Evolutionary conservation across 1,140 invertebrate species (phyloP).

Genomic region (Gerris buenoi): DNA sequence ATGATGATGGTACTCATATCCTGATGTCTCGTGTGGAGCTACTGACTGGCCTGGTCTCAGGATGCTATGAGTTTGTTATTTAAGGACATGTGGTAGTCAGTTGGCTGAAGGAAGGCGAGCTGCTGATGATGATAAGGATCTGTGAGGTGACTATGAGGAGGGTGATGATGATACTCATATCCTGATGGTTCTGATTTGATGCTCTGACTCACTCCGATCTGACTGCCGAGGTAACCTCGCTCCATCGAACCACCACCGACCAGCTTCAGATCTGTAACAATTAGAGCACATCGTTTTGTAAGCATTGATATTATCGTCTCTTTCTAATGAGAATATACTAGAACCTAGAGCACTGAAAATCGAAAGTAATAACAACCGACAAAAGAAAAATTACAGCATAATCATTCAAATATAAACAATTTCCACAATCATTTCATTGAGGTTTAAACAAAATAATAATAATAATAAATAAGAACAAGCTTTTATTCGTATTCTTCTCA

Average conservation of each 20-base stretch:
- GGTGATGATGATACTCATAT: slow-evolving; percentile 8
- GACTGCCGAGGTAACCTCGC: neutral
- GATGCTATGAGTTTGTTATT: slow-evolving; percentile 2
- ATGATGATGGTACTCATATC: too few species aligned
- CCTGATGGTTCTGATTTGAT: neutral
- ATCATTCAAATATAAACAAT: neutral
- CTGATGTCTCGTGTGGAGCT: too few species aligned
- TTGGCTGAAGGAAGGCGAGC: neutral
- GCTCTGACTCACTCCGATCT: slow-evolving; percentile 1
- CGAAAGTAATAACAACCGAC: neutral
- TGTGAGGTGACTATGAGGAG: neutral
- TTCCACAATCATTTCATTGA: neutral
- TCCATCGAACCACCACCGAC: neutral
- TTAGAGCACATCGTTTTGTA: neutral
- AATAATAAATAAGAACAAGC: too few species aligned
- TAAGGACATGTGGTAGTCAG: neutral
- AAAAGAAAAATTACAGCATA: neutral
- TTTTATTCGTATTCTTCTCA: too few species aligned
- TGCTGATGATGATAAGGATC: slow-evolving; percentile 3
- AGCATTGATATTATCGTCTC: neutral
- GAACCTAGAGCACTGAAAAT: neutral
- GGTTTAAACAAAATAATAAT: too few species aligned
- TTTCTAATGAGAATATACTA: neutral
- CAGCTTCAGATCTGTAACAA: neutral
- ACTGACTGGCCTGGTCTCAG: too few species aligned